A percentile compares a stretch with the other conserved stretches of the same genome.
Evolutionary conservation across 2,797 vertebrate species (phyloP).

Genomic region (Synaphobranchus kaupii): DNA sequence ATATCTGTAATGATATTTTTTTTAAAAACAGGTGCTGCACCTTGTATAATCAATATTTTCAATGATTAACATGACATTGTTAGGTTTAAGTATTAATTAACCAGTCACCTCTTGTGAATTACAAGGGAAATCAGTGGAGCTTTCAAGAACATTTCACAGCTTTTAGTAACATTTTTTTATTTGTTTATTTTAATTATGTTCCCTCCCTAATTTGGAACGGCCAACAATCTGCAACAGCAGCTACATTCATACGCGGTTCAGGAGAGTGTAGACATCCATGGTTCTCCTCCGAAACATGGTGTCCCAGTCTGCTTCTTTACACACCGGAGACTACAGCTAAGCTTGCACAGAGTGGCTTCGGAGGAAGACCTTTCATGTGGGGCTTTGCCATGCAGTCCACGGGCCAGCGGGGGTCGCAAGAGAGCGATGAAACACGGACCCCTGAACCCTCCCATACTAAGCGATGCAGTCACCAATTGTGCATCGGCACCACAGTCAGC

Average conservation of each 20-base stretch:
- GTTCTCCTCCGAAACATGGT: no score
- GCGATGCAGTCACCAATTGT: not conserved
- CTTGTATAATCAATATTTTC: no score
- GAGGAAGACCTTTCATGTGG: no score
- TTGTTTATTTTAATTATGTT: not conserved
- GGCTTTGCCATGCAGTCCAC: no score
- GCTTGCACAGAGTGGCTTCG: no score
- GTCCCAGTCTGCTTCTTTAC: not conserved
- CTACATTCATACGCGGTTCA: not conserved
- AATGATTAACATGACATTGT: no score
- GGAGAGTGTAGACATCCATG: not conserved
- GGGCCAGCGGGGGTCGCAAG: not conserved
- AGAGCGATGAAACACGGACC: not conserved
- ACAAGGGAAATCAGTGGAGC: not conserved
- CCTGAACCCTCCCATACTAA: not conserved
- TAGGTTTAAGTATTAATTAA: no score
- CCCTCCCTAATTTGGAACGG: not conserved
- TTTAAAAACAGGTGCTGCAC: no score
- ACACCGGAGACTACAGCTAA: not conserved
- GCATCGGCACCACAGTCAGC: not conserved
- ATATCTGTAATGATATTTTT: conserved; percentile 21
- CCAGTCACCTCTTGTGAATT: conserved; percentile 26
- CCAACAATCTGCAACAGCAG: not conserved
- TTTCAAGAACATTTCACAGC: not conserved
- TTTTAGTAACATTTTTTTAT: not conserved